A percentile compares a stretch with the other conserved stretches of the same genome.
phyloP scores from a whole-genome alignment of 35 echinoderm and acorn worm species.

The Hemicentrotus pulcherrimus region DNA sequence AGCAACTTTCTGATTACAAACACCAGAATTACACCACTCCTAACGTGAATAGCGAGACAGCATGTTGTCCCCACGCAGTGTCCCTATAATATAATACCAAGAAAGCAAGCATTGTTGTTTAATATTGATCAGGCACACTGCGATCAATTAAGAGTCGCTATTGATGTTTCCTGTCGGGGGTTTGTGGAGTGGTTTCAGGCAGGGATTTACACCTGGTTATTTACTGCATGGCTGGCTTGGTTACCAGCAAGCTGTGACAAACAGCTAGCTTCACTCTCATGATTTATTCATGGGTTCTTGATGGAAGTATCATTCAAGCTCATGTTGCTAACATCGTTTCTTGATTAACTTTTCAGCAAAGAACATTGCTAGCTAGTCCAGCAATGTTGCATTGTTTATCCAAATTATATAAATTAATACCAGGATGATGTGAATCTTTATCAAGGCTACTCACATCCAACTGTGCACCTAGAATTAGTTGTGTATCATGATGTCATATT shows the following conservation, averaged over 20 bases:
- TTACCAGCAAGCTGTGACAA: background rate
- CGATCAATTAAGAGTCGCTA: background rate
- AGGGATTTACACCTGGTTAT: constrained; percentile 3
- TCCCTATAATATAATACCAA: background rate
- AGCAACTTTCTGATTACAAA: too few species aligned
- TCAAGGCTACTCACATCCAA: too few species aligned
- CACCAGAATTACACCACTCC: too few species aligned
- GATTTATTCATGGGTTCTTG: background rate
- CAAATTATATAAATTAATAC: too few species aligned
- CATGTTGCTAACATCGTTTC: too few species aligned
- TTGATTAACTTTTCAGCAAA: too few species aligned
- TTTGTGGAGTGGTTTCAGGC: background rate
- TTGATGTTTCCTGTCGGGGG: background rate
- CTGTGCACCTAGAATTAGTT: too few species aligned
- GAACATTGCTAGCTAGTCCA: too few species aligned
- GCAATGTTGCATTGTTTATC: too few species aligned
- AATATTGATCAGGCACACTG: background rate
- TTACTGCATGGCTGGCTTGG: constrained; percentile 1
- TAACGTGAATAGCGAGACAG: background rate
- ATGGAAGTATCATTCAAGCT: too few species aligned
- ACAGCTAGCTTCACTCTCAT: background rate
- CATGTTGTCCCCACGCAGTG: background rate
- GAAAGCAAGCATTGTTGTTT: background rate
- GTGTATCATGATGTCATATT: too few species aligned
- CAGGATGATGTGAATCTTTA: too few species aligned